Evolutionary conservation across 2,888 invertebrate species (phyloP).

Genomic region (Erannis defoliaria): DNA sequence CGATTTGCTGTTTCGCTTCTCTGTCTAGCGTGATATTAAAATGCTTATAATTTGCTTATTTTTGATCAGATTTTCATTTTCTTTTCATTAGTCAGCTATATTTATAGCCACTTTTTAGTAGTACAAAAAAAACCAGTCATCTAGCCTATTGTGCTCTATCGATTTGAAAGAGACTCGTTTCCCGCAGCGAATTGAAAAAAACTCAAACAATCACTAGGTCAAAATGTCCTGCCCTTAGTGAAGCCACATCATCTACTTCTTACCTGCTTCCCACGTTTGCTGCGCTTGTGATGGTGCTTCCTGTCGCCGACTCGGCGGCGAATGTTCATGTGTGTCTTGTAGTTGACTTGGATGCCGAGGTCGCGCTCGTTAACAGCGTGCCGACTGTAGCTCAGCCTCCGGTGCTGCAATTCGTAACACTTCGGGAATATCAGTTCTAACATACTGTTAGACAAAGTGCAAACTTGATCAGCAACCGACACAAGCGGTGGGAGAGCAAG

Average conservation of each 20-base stretch:
- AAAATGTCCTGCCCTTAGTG: too few species aligned
- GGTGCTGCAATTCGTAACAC: slow-evolving; percentile 87
- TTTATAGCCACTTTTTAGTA: too few species aligned
- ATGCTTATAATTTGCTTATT: too few species aligned
- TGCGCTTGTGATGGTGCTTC: slow-evolving; percentile 93
- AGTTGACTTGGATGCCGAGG: slow-evolving; percentile 94
- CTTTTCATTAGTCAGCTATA: too few species aligned
- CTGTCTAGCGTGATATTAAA: too few species aligned
- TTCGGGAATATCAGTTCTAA: slow-evolving; percentile 37
- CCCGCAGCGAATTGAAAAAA: too few species aligned
- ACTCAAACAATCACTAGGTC: too few species aligned
- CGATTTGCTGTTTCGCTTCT: too few species aligned
- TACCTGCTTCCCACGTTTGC: slow-evolving; percentile 94
- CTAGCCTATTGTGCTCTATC: too few species aligned
- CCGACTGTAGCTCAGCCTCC: slow-evolving; percentile 95
- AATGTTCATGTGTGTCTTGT: slow-evolving; percentile 96
- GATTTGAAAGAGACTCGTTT: too few species aligned
- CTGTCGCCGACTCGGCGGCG: slow-evolving; percentile 94
- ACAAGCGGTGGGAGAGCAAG: slow-evolving; percentile 36
- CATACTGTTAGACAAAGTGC: slow-evolving; percentile 24
- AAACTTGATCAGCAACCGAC: slow-evolving; percentile 36
- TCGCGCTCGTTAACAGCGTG: slow-evolving; percentile 96
- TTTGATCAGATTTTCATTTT: too few species aligned
- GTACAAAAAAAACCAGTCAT: too few species aligned
- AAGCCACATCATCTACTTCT: slow-evolving; percentile 32